These are phyloP conservation scores for Pandemis heparana DNA, from an alignment of 2,888 invertebrate species.

Conservation along the genomic window DNA sequence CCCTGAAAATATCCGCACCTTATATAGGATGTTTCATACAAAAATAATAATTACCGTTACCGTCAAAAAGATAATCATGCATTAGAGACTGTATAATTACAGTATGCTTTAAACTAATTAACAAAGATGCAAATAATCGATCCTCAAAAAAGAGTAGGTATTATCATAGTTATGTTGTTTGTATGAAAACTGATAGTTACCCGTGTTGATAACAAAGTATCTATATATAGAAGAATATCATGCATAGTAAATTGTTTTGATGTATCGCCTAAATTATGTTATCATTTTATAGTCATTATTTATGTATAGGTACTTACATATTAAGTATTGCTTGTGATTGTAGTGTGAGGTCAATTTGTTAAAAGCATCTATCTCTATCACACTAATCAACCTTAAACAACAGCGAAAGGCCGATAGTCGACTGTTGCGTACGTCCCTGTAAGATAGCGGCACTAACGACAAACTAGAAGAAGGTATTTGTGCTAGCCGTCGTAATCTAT, in stretches of 20 bases:
- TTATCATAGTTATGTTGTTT: not conserved
- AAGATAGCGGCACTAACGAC: not conserved
- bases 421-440: too few relatives aligned
- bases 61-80: too few relatives aligned
- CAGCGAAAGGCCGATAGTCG: not conserved
- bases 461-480: not conserved
- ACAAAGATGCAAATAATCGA: too few relatives aligned
- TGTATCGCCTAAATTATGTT: conserved; percentile 55
- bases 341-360: not conserved
- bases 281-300: conserved; percentile 59
- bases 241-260: conserved; percentile 33
- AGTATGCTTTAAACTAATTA: too few relatives aligned
- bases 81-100: too few relatives aligned
- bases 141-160: too few relatives aligned
- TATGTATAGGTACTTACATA: too few relatives aligned
- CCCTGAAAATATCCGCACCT: too few relatives aligned
- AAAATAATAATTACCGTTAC: too few relatives aligned
- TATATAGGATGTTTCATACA: too few relatives aligned
- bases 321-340: conserved; percentile 50
- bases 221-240: conserved; percentile 27
- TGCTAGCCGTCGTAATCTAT: too few relatives aligned
- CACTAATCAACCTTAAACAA: not conserved
- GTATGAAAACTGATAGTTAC: conserved; percentile 22
- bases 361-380: not conserved
- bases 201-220: conserved; percentile 14